Base-by-base conservation (phyloP, 2,888 invertebrate genomes). In the Ametastegia equiseti region DNA sequence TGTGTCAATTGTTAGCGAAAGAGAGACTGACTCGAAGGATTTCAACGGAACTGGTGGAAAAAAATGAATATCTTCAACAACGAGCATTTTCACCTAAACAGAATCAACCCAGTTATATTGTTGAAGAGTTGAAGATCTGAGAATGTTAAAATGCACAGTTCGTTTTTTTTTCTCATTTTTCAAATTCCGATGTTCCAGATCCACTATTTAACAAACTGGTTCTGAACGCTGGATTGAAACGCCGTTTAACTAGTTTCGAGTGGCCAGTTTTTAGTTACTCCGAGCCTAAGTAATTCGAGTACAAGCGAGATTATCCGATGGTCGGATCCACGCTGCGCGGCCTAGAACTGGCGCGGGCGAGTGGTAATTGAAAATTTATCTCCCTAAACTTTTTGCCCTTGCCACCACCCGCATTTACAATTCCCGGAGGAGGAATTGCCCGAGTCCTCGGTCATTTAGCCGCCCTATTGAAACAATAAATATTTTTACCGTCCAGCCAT, bases 381-480 rank as follows among this genome's bases (percentile, higher is more conserved):
- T 78, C 78, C 78, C 78, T 45, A 23, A 78, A 78, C 60, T 78
- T 78, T 78, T 78, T 78, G 78, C 78, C 42, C 78, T 78, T 60
- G 60, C 75, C 78, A 78, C 78, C 78, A 78, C 78, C 78, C 78
- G 78, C 78, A 78, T 78, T 78, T 60, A 78, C 78, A 78, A 78
- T 78, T 60, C 78, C 78, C 78, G 33, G 11, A 60, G 78, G 78
- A 78, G 78, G 78, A 78, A 60, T 63, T 42, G 60, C 81, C 80
- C 77, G 83, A 82, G 69, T 84, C 83, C 81, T 54, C 79, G 82
- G 80, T 83, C 85, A 84, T 86, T 84, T 82, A 82, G 81, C 67
- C 83, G 84, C 83, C 87, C 88, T 84, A 80, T 80, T 83, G 87
- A 86, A 86, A 86, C 87, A 88, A 88, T 88, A 87, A 86, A 86